These are phyloP conservation scores for Dendronephthya gigantea DNA, from an alignment of 64 coral and sea anemone genomes.

Conservation along the genomic window DNA sequence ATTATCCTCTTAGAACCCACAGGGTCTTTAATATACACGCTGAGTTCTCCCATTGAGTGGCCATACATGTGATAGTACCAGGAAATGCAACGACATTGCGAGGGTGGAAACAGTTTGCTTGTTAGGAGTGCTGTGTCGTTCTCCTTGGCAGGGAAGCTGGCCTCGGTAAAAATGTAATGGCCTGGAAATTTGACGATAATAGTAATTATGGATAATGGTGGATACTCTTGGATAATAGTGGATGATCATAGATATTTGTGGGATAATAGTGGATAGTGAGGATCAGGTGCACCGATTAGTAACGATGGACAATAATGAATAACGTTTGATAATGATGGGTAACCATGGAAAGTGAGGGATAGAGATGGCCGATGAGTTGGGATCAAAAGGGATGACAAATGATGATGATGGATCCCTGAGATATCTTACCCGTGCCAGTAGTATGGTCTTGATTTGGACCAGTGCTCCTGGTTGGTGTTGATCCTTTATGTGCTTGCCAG, in stretches of 20 bases:
- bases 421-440: background rate
- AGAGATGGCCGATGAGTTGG: background rate
- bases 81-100: background rate
- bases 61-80: constrained; percentile 10
- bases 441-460: background rate
- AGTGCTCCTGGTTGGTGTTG: background rate
- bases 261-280: no score
- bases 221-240: background rate
- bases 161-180: background rate
- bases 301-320: no score
- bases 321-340: no score
- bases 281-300: no score
- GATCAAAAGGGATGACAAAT: no score
- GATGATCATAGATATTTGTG: background rate
- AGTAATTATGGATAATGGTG: background rate
- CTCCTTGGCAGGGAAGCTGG: background rate
- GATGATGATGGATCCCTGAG: background rate
- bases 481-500: background rate
- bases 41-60: background rate
- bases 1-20: background rate
- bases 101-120: background rate
- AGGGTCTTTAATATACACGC: background rate
- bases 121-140: background rate
- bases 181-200: background rate
- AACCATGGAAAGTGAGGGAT: no score